Conservation (phyloP, 2,113 vertebrate genomes). For the Campylorhamphus procurvoides region DNA sequence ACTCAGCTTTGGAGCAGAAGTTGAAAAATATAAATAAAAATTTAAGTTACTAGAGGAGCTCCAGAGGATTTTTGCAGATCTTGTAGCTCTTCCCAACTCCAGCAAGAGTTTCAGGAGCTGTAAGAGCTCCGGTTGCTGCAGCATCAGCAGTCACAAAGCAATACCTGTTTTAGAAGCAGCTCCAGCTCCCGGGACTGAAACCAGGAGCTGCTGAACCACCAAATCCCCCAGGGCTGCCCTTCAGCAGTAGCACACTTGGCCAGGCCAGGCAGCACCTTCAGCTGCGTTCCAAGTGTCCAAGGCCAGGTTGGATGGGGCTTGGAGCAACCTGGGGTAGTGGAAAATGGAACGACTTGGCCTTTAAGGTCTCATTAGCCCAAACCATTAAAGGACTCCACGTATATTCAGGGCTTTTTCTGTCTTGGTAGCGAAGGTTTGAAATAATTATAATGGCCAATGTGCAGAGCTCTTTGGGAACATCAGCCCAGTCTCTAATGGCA, state of each 20-base stretch:
- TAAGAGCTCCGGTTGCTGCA: background rate
- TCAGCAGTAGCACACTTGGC: background rate
- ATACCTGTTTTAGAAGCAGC: background rate
- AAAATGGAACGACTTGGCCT: background rate
- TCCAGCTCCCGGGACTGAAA: background rate
- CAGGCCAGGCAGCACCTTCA: background rate
- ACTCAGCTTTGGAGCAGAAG: background rate
- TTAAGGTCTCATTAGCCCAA: background rate
- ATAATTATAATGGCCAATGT: background rate
- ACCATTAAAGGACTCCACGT: background rate
- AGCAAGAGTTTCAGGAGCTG: background rate
- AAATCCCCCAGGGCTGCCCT: background rate
- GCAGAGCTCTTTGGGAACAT: background rate
- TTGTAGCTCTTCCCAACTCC: background rate
- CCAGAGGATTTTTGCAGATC: background rate
- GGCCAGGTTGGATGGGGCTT: accelerated
- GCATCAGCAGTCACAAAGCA: background rate
- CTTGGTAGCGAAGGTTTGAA: background rate
- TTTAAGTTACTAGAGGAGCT: background rate
- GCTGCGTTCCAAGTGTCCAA: background rate
- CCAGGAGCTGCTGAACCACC: background rate
- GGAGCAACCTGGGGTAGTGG: background rate
- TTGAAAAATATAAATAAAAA: background rate
- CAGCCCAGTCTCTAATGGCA: background rate
- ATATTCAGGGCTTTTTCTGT: background rate